Conservation (phyloP, 2,113 vertebrate species). For the Myanophis thanlyinensis region DNA sequence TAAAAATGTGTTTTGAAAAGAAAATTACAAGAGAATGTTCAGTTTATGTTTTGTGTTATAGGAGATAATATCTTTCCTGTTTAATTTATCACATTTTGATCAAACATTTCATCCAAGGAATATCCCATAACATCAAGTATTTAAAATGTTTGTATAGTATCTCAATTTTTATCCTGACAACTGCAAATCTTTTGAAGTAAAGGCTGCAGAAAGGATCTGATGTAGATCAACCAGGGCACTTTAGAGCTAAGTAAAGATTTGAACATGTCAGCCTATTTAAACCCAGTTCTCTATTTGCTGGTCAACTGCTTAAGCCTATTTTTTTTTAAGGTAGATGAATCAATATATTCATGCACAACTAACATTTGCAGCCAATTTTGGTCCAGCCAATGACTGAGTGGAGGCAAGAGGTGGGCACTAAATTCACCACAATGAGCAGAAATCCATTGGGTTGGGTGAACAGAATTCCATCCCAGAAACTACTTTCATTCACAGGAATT, state of each 20-base stretch:
- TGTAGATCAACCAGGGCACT: background rate
- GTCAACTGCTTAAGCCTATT: background rate
- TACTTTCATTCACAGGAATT: background rate
- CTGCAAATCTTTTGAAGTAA: background rate
- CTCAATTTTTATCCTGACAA: background rate
- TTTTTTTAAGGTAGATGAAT: background rate
- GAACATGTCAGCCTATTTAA: background rate
- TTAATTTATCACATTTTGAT: background rate
- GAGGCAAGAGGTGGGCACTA: background rate
- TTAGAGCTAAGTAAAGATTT: background rate
- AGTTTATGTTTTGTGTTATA: background rate
- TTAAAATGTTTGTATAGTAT: background rate
- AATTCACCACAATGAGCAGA: background rate
- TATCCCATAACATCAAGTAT: background rate
- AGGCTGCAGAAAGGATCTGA: background rate
- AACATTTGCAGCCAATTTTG: background rate
- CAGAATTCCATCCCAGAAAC: background rate
- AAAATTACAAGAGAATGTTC: background rate
- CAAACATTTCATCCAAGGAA: background rate
- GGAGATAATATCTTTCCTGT: background rate
- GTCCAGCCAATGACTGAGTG: background rate
- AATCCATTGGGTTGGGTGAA: background rate
- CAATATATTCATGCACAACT: background rate
- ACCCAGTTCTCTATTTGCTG: background rate
- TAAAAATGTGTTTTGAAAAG: background rate